A percentile compares a stretch with the other conserved stretches of the same genome.
These are phyloP conservation scores for Pantherophis alleghaniensis DNA, from an alignment of 2,797 vertebrate genomes.

Conservation along the genomic window DNA sequence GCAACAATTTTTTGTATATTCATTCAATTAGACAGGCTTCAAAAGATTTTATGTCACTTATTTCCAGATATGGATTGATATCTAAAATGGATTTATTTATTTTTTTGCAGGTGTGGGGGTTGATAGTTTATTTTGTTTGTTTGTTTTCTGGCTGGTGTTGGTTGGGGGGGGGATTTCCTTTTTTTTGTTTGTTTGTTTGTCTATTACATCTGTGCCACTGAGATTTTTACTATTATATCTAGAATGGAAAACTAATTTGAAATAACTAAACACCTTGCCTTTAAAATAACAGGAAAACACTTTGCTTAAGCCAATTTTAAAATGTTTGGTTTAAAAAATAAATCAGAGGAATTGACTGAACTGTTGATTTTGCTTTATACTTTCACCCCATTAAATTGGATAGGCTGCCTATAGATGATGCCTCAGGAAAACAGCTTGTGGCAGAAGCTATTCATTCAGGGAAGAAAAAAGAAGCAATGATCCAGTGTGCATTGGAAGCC, in stretches of 20 bases:
- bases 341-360: not conserved
- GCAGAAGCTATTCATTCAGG: conserved; percentile 90
- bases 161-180: not conserved
- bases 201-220: not conserved
- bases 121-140: not conserved
- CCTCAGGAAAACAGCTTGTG: conserved; percentile 87
- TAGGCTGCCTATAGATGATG: conserved; percentile 93
- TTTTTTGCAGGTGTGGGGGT: not conserved
- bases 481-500: conserved; percentile 91
- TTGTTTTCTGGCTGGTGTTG: not conserved
- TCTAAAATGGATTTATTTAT: not conserved
- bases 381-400: conserved; percentile 32
- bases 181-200: not conserved
- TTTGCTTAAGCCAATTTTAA: not conserved
- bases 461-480: conserved; percentile 92
- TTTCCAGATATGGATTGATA: conserved; percentile 8
- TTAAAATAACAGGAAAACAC: not conserved
- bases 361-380: conserved; percentile 24
- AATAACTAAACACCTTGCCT: not conserved
- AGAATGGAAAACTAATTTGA: not conserved
- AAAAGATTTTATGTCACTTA: not conserved
- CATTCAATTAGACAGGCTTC: conserved; percentile 1
- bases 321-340: not conserved
- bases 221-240: not conserved
- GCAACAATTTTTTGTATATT: conserved; percentile 5